These are phyloP conservation scores for Eupithecia tripunctaria DNA, from an alignment of 2,888 invertebrate genomes.

Conservation along the genomic window DNA sequence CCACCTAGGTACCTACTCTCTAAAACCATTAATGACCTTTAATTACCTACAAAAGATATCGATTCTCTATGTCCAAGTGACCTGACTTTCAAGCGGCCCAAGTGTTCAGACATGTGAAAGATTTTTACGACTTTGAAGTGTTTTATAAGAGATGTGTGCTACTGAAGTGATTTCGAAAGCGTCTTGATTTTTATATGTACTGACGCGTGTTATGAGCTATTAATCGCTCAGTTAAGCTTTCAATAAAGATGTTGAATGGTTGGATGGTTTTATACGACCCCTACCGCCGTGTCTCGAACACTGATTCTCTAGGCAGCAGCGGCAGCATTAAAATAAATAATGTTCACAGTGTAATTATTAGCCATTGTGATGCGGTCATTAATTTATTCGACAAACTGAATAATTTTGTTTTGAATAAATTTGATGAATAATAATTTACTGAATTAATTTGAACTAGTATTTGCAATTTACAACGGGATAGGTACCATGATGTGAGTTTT, in stretches of 20 bases:
- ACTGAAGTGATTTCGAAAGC: neutral
- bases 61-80: no score
- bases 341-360: neutral
- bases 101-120: conserved; percentile 1
- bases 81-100: no score
- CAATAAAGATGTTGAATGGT: neutral
- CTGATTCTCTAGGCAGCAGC: neutral
- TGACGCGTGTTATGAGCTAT: neutral
- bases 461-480: no score
- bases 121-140: neutral
- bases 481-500: no score
- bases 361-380: neutral
- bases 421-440: no score
- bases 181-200: neutral
- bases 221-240: neutral
- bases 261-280: neutral
- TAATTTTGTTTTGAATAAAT: neutral
- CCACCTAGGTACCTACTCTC: no score
- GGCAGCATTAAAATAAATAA: neutral
- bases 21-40: no score
- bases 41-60: no score
- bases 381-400: neutral
- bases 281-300: neutral
- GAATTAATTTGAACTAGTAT: no score
- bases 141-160: neutral